These are phyloP conservation scores for Alcis repandata DNA, from an alignment of 2,888 invertebrate genomes.

Conservation along the genomic window DNA sequence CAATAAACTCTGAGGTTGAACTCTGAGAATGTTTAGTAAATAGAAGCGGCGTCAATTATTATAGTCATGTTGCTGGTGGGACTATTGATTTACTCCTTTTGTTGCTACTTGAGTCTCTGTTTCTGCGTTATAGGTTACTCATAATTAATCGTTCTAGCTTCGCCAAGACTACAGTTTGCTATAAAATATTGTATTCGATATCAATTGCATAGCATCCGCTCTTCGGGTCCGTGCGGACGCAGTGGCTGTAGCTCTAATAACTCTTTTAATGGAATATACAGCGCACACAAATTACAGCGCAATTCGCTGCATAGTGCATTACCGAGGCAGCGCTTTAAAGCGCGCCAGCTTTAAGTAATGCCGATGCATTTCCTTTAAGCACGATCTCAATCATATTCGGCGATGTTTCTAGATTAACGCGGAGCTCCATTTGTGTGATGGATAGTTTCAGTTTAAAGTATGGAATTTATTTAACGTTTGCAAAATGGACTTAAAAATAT, in stretches of 20 bases:
- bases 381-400: slow-evolving; percentile 14
- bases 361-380: slow-evolving; percentile 22
- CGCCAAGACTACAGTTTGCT: no score
- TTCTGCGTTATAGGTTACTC: no score
- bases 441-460: not conserved
- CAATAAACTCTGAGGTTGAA: not conserved
- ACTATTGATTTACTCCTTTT: no score
- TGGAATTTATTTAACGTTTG: no score
- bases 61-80: no score
- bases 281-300: slow-evolving; percentile 32
- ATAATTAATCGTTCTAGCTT: no score
- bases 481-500: not conserved
- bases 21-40: not conserved
- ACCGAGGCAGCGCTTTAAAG: slow-evolving; percentile 29
- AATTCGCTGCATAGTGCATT: slow-evolving; percentile 36
- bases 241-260: not conserved
- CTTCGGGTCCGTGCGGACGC: not conserved
- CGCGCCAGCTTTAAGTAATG: slow-evolving; percentile 32
- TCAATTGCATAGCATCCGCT: not conserved
- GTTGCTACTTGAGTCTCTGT: no score
- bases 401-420: not conserved
- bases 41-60: not conserved
- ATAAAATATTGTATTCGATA: no score
- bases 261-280: slow-evolving; percentile 33
- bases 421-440: slow-evolving; percentile 5